These are phyloP conservation scores for Onychomys torridus DNA, from an alignment of 2,797 vertebrate genomes.

Conservation along the genomic window DNA sequence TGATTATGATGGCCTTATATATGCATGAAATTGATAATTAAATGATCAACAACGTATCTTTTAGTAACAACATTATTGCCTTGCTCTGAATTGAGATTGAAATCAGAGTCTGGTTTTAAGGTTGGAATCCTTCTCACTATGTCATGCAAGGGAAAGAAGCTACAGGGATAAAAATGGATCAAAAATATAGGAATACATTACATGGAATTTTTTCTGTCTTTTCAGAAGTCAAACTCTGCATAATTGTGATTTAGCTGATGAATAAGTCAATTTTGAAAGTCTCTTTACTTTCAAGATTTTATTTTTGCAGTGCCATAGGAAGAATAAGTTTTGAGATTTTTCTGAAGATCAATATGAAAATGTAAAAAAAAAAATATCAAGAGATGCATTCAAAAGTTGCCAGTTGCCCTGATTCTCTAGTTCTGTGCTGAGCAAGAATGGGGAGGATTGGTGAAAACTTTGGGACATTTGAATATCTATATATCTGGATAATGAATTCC, in stretches of 20 bases:
- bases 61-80: background rate
- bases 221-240: background rate
- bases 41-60: too few species aligned
- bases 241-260: background rate
- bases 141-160: background rate
- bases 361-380: background rate
- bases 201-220: background rate
- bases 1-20: background rate
- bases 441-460: background rate
- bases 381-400: too few species aligned
- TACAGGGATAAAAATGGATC: background rate
- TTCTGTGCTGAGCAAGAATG: background rate
- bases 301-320: background rate
- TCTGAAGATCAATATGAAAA: slow-evolving; percentile 55
- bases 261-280: background rate
- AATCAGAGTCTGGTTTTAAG: background rate
- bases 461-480: slow-evolving; percentile 20
- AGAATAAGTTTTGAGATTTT: background rate
- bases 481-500: background rate
- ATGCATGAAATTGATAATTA: background rate
- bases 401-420: background rate
- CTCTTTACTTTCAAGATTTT: background rate
- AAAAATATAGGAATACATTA: background rate
- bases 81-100: background rate
- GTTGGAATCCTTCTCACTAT: background rate